Evolutionary conservation across 2,797 vertebrate species (phyloP).

Genomic region (Octomys mimax): DNA sequence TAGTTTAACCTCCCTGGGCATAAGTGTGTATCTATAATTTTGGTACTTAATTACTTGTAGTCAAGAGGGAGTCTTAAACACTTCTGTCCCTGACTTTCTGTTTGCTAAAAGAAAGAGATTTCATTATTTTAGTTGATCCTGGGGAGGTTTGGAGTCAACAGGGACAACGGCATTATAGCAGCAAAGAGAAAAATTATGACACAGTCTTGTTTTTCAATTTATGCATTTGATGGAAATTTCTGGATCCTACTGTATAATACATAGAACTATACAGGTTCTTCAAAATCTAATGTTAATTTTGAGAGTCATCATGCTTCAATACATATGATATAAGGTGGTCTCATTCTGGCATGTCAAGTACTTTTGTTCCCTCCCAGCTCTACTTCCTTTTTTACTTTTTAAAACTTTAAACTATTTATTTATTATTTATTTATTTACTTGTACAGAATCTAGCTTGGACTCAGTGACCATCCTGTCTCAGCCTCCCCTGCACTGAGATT

Average conservation of each 20-base stretch:
- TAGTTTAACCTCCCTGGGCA: constrained; percentile 82
- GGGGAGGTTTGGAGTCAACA: constrained; percentile 22
- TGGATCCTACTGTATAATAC: neutral
- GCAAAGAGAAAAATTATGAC: neutral
- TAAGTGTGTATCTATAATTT: constrained; percentile 84
- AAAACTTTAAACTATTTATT: too few species aligned
- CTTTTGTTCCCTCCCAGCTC: neutral
- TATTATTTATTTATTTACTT: too few species aligned
- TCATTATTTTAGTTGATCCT: constrained; percentile 83
- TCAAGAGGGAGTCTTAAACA: constrained; percentile 82
- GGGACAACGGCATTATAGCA: constrained; percentile 46
- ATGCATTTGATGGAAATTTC: constrained; percentile 28
- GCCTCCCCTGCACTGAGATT: too few species aligned
- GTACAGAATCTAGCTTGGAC: too few species aligned
- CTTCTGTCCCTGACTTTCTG: constrained; percentile 76
- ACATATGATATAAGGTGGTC: neutral
- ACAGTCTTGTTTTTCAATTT: constrained; percentile 57
- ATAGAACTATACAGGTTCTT: constrained; percentile 40
- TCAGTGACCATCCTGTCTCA: too few species aligned
- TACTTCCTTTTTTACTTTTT: neutral
- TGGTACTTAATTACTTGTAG: constrained; percentile 87
- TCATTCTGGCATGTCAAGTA: neutral
- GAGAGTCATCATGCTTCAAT: neutral
- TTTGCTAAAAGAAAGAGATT: constrained; percentile 83
- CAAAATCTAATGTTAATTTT: neutral